Evolutionary conservation across 2,888 invertebrate species (phyloP), one percentile per base, ranked within the genome.

Genomic region (Stenodera caucasica): DNA sequence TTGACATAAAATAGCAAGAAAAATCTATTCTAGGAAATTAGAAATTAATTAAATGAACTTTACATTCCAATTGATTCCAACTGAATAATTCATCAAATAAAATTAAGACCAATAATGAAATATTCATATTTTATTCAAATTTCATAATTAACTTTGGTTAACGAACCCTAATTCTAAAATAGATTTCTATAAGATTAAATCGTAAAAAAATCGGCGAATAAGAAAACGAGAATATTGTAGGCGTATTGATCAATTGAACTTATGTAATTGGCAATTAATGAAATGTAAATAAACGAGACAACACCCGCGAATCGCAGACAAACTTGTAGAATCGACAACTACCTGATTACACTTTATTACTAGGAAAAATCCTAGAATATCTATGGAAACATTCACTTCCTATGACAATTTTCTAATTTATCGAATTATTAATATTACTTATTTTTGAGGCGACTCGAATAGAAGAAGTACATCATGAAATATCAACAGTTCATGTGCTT

Each of bases 221-320:
- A 50, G 21, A 14, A 50, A 50, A 14, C 29, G 50, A 50, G 50
- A 50, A 30, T 32, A n/a, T 30, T 33, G 52, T 52, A 18, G 52
- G 52, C 52, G 52, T 30, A 52, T 32, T 21, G 2, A 52, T 32
- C 32, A 52, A 52, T 52, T 52, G 32, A 18, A 12, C 21, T 52
- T 52, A 52, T 52, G 32, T 32, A 52, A 52, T 32, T 52, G 32
- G 32, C 9, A 52, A 52, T 52, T 52, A 52, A 32, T 52, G 12
- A 21, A 52, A 52, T 52, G 32, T 52, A 52, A 30, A 30, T 52
- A 52, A 15, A 33, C 11, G 45, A n/a, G 32, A 52, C 21, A 52
- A 52, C 52, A 23, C 8, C 32, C 30, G 52, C 11, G 30, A 33
- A 32, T 14, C 32, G 15, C 0, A 11, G 1, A 32, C 12, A 14